Base-by-base conservation (phyloP, 1,140 invertebrate genomes). In the Heliconius melpomene region DNA sequence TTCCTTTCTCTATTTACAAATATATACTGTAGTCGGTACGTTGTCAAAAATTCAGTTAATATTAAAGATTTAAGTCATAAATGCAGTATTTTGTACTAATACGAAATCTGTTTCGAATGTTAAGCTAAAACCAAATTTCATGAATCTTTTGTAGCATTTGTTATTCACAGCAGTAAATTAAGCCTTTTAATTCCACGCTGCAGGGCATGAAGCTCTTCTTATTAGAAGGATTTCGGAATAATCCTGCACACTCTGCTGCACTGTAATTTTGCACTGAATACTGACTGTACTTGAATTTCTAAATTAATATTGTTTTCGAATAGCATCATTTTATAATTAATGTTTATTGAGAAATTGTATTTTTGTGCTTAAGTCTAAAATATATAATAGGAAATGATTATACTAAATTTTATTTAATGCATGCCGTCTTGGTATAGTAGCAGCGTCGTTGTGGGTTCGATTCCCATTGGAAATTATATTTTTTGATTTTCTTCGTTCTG, bases 151-250 rank as follows among this genome's bases (percentile, higher is more conserved):
- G 66, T 50, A 74, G 36, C 50, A 57, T 78, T 78, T 50, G 72
- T 38, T 74, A 77, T 66, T 77, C 75, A 60, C 76, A 80, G 38
- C 79, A 76, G 75, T 80, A 66, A 29, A 29, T 29, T 29, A 29
- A 29, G 26, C 26, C 26, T 29, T 29, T 29, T 29, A 29, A 29
- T 29, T 29, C 26, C 26, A 29, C 26, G 26, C 26, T 29, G 26
- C 26, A 29, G 72, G 79, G 75, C 75, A 70, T 57, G 71, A 74
- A 54, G 74, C 79, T 72, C 52, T 70, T 79, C 79, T 80, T 80
- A 80, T 77, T 80, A 80, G 75, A 66, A 75, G 77, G 79, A 77
- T 77, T 73, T 72, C 75, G 71, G 73, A 77, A 80, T 80, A 80
- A 79, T 79, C 78, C 78, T 46, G 66, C 74, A 66, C 29, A 72